Conservation (phyloP, 2,113 vertebrate species). For the Tachuris rubrigastra region DNA sequence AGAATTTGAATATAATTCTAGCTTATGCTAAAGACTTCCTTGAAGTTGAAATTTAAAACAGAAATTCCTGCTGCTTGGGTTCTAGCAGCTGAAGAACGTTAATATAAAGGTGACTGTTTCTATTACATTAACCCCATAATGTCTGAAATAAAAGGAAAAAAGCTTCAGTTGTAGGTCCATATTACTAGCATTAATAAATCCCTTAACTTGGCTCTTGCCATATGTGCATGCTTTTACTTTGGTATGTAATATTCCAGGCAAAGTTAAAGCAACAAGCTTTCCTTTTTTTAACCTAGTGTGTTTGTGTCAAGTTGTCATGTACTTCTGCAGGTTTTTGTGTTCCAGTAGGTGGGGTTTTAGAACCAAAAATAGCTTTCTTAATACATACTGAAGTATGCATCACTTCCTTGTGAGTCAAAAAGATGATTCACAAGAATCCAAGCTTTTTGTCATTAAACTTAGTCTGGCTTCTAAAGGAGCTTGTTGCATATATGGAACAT, state of each 20-base stretch:
- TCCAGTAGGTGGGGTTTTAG: background rate
- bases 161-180: background rate
- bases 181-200: background rate
- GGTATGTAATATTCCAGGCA: background rate
- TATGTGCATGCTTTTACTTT: background rate
- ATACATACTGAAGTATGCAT: background rate
- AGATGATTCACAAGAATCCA: background rate
- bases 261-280: background rate
- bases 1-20: background rate
- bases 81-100: background rate
- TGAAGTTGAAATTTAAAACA: background rate
- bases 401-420: conserved; percentile 21
- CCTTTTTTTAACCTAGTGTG: background rate
- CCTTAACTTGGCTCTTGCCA: background rate
- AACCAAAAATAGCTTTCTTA: background rate
- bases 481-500: background rate
- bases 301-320: background rate
- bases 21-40: background rate
- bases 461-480: background rate
- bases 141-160: background rate
- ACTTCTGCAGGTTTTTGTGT: background rate
- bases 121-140: background rate
- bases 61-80: background rate
- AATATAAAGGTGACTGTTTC: background rate
- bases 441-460: background rate